Evolutionary conservation across 2,888 invertebrate genomes (phyloP), one percentile per base, ranked within the genome.

Genomic region (Ormyrus pomaceus): DNA sequence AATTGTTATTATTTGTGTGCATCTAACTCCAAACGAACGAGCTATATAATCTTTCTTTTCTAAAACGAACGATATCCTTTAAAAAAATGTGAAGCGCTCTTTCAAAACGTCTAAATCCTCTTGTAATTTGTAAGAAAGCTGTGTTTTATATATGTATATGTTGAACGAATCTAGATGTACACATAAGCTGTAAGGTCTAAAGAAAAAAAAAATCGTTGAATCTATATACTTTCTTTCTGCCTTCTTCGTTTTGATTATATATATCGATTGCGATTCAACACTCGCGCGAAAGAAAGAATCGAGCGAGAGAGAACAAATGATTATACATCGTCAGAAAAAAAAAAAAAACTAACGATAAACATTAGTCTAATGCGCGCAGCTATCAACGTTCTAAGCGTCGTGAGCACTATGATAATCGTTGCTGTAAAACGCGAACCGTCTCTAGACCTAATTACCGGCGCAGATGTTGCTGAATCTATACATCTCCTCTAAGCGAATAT

Each of bases 111-210:
- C 65, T 81, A 69, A 62, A 82, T 75, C 66, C 77, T 73, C 34
- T 76, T 72, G 65, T 82, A 81, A 70, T 82, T 34, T 59, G 80
- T 58, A 83, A 82, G 65, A 82, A 82, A 82, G 34, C 80, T 72
- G 72, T 76, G 79, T 68, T 76, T 64, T 75, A 62, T 74, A 53
- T 71, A 71, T 56, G 56, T 59, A 55, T 76, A 72, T 66, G 75
- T 75, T 79, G n/a, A 51, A 61, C 13, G 13, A 51, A 45, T 68
- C 61, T 66, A 72, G 66, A 66, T 79, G 70, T 79, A 55, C 50
- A 68, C 58, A 19, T 74, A 66, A 71, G 53, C 6, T 51, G 4
- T 62, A 75, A 79, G 58, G n/a, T 73, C 68, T 62, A 56, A 46
- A 53, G 8, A 34, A 34, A 34, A 34, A 34, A 34, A 34, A 34